Base-by-base conservation (phyloP, 2,888 invertebrate genomes). In the Acheta domesticus region DNA sequence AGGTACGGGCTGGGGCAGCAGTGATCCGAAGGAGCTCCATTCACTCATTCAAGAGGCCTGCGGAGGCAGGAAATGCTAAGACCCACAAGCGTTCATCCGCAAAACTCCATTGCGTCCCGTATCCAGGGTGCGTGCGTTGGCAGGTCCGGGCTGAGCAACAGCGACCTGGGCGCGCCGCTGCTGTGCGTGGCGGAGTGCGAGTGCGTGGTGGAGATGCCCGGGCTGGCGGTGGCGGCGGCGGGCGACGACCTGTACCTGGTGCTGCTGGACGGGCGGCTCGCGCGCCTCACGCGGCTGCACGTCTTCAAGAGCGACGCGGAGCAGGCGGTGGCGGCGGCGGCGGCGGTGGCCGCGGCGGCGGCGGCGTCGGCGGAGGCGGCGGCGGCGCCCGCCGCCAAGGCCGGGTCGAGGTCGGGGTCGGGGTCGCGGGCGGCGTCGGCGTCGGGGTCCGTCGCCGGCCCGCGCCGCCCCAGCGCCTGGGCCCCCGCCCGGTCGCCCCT, bases 121-220 rank as follows among this genome's bases (percentile, higher is more conserved):
- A 23, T 2, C 23, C 2, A 2, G 23, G 23, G 1, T 11, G 50
- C 20, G 50, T 11, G 49, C 16, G 50, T 11, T 21, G 16, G 36
- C 76, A 76, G 48, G n/a, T 76, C 2, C 20, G 76, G 20, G 23
- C 48, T 76, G 48, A 12, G 20, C 21, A 36, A n/a, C 36, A 36
- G 76, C 48, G 62, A 62, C 12, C 62, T 62, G 16, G 62, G 62
- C 62, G n/a, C 62, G 62, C 62, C 75, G 75, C 19, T 75, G 75
- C 75, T 75, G 75, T 75, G 75, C 20, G 75, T 75, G 20, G 21
- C 21, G 23, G 23, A 20, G 20, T 21, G 75, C 21, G n/a, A 14
- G n/a, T 23, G 75, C 75, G 75, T 20, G 12, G 75, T 20, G 2
- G 75, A n/a, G 20, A 20, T 20, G 19, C 20, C 75, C 3, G 23